A percentile compares a stretch with the other conserved stretches of the same genome.
Conservation (phyloP, 2,113 vertebrate species). For the Micromys minutus region DNA sequence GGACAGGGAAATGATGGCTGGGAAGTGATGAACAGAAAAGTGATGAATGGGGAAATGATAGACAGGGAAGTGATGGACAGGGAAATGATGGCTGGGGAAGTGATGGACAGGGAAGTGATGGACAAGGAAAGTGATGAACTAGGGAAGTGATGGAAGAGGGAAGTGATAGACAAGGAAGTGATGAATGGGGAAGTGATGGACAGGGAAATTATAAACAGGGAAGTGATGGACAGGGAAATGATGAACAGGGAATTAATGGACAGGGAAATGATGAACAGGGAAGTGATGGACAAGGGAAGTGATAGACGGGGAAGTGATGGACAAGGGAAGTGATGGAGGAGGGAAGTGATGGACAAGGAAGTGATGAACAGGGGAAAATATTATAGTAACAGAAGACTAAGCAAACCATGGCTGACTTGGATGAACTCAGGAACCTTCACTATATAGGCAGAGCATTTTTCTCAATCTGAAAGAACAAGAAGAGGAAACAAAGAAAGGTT, state of each 20-base stretch:
- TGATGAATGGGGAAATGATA: no score
- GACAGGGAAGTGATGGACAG: no score
- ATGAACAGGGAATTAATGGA: no score
- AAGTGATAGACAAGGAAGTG: no score
- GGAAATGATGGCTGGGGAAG: no score
- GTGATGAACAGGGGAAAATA: background rate
- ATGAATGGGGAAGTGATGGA: background rate
- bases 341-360: background rate
- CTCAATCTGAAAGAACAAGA: background rate
- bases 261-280: no score
- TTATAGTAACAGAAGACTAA: background rate
- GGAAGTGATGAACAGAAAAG: background rate
- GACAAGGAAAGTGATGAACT: no score
- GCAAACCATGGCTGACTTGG: background rate
- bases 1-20: background rate
- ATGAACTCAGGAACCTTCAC: background rate
- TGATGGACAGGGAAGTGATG: no score
- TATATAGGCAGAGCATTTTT: background rate
- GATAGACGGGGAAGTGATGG: no score
- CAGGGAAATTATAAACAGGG: background rate
- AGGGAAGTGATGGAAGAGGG: no score
- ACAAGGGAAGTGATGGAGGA: background rate
- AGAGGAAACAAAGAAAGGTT: background rate
- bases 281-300: no score
- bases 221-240: background rate